Percentiles rank a stretch among this genome's conserved stretches.
Evolutionary conservation across 2,113 vertebrate species (phyloP).

Genomic region (Electrona antarctica): DNA sequence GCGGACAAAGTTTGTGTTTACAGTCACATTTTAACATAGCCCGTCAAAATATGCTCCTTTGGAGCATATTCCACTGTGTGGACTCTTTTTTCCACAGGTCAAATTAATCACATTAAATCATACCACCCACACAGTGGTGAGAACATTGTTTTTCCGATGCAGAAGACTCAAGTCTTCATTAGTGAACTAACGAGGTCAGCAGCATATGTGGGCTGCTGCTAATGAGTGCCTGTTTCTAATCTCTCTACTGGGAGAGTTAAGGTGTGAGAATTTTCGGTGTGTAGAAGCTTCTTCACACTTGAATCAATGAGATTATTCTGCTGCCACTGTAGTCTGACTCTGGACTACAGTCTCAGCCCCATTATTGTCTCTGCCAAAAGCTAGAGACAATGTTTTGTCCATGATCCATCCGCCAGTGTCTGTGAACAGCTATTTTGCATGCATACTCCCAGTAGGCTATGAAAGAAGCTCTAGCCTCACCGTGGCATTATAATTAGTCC

Average conservation of each 20-base stretch:
- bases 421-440: too few species aligned
- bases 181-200: conserved; percentile 8
- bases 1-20: too few species aligned
- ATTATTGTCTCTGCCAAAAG: conserved; percentile 3
- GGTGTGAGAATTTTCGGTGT: conserved; percentile 3
- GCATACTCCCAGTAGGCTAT: too few species aligned
- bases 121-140: not conserved
- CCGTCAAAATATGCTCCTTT: too few species aligned
- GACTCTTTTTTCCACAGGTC: too few species aligned
- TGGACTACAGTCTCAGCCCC: conserved; percentile 8
- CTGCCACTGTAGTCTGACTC: not conserved
- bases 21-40: too few species aligned
- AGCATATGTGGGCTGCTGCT: not conserved
- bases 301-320: conserved; percentile 34
- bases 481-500: too few species aligned
- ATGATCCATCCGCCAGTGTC: too few species aligned
- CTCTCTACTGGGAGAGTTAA: conserved; percentile 2
- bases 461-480: too few species aligned
- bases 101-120: too few species aligned
- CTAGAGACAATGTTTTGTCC: too few species aligned
- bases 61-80: too few species aligned
- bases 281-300: conserved; percentile 15
- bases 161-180: not conserved
- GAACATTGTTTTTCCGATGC: not conserved
- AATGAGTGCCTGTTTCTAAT: conserved; percentile 20